Conservation (phyloP, 2,113 vertebrate genomes). For the Cairina moschata region DNA sequence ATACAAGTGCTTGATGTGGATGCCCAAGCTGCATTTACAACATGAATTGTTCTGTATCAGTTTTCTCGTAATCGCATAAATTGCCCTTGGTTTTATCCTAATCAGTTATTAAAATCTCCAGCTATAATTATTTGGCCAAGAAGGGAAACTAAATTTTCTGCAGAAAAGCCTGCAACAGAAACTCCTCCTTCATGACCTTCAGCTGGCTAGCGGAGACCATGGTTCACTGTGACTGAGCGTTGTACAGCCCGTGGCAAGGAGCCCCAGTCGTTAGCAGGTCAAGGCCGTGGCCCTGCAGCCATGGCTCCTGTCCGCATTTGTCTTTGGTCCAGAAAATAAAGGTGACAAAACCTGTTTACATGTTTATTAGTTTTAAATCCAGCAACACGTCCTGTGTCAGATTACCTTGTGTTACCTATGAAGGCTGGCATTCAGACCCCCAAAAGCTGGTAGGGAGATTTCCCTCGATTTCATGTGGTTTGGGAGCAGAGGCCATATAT, state of each 20-base stretch:
- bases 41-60: background rate
- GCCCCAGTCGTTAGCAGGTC: background rate
- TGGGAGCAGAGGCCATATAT: slow-evolving; percentile 1
- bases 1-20: background rate
- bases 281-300: background rate
- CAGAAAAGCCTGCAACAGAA: slow-evolving; percentile 40
- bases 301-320: background rate
- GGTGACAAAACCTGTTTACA: slow-evolving; percentile 50
- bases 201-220: slow-evolving; percentile 83
- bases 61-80: slow-evolving; percentile 27
- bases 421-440: slow-evolving; percentile 23
- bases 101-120: slow-evolving; percentile 1
- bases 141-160: slow-evolving; percentile 29
- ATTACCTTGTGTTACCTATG: slow-evolving; percentile 14
- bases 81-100: background rate
- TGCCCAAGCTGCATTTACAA: background rate
- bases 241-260: slow-evolving; percentile 36
- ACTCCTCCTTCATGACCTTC: slow-evolving; percentile 53
- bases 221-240: slow-evolving; percentile 89
- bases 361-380: slow-evolving; percentile 29
- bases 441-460: slow-evolving; percentile 34
- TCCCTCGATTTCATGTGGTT: slow-evolving; percentile 15
- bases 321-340: slow-evolving; percentile 52
- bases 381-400: slow-evolving; percentile 16
- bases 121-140: slow-evolving; percentile 10